These are phyloP conservation scores for Camponotus fellah DNA, from an alignment of 2,888 invertebrate species.

Conservation along the genomic window DNA sequence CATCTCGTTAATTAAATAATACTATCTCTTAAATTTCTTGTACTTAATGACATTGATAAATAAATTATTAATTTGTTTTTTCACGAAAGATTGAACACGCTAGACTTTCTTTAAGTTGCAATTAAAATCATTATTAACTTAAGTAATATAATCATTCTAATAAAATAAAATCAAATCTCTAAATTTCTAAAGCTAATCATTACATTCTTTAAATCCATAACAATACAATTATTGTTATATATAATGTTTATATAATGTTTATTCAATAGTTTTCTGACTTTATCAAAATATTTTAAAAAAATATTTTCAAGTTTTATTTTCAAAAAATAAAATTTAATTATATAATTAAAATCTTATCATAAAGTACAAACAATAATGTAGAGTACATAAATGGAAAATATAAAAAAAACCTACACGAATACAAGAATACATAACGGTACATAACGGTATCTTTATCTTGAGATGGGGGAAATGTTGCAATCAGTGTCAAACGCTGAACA, in stretches of 20 bases:
- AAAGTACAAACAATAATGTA: background rate
- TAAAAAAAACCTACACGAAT: background rate
- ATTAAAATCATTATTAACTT: background rate
- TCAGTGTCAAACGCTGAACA: background rate
- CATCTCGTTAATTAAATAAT: background rate
- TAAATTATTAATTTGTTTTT: background rate
- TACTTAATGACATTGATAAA: background rate
- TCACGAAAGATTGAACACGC: background rate
- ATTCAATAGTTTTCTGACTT: background rate
- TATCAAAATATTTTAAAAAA: background rate
- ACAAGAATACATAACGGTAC: background rate
- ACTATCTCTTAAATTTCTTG: background rate
- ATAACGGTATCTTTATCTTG: background rate
- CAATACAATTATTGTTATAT: background rate
- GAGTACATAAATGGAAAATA: background rate
- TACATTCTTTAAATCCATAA: background rate
- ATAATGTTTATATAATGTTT: background rate
- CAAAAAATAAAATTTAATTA: conserved; percentile 3
- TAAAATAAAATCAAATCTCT: background rate
- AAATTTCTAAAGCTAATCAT: background rate
- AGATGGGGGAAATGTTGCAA: background rate
- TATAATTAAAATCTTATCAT: background rate
- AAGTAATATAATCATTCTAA: background rate
- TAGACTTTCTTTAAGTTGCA: background rate
- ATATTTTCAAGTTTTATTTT: background rate